phyloP scores from a whole-genome alignment of 23 tunicate genomes.

The Styela plicata region DNA sequence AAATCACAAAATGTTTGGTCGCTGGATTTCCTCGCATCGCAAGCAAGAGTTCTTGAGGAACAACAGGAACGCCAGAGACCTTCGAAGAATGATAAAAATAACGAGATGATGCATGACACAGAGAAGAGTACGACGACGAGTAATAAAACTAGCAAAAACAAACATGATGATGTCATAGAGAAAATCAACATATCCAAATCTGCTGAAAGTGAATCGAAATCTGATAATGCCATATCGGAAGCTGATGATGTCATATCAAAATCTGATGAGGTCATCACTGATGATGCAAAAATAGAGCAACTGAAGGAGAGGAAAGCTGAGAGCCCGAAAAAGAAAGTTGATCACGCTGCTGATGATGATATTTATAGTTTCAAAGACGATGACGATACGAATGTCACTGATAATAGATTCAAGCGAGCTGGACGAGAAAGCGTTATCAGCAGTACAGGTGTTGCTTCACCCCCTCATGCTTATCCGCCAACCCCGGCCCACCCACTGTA shows the following conservation, averaged over 20 bases:
- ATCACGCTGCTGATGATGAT: constrained; percentile 25
- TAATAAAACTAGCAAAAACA: not conserved
- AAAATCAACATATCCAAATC: not conserved
- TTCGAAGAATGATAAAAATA: constrained; percentile 2
- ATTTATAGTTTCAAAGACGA: constrained; percentile 72
- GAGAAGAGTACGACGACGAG: not conserved
- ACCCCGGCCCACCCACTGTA: constrained; percentile 24
- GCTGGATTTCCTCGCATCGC: constrained; percentile 80
- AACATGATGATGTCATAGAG: constrained; percentile 4
- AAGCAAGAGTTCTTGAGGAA: constrained; percentile 80
- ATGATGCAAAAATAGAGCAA: constrained; percentile 1
- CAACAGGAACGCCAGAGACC: constrained; percentile 37
- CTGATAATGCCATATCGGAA: not conserved
- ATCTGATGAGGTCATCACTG: constrained; percentile 11
- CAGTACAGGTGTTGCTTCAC: constrained; percentile 13
- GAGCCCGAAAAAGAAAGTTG: not conserved
- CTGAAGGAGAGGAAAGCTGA: not conserved
- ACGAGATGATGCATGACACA: not conserved
- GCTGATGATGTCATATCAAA: not conserved
- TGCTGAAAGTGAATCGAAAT: too few relatives aligned
- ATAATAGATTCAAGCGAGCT: not conserved
- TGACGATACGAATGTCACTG: not conserved
- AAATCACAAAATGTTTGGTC: constrained; percentile 85
- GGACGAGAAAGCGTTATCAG: constrained; percentile 23
- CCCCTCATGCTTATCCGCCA: constrained; percentile 13